Base-by-base conservation (phyloP, 1,140 invertebrate species). In the Ruditapes philippinarum region DNA sequence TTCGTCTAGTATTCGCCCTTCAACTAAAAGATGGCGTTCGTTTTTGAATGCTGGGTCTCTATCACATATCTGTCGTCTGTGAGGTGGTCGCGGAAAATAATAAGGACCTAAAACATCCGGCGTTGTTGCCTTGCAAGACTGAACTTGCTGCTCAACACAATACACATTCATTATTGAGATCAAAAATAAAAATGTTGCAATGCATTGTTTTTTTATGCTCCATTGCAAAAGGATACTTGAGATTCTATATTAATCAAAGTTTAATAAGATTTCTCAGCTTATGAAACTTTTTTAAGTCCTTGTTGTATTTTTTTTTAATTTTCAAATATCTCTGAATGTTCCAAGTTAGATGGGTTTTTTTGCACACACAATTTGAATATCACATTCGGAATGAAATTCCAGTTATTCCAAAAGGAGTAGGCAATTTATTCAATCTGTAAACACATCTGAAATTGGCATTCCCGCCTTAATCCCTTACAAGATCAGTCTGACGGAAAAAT, bases 91-190 rank as follows among this genome's bases (percentile, higher is more conserved):
- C 0, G 87, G 87, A 31, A 70, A 82, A 33, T 89, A 89, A 40
- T 89, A 89, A n/a, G 87, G 87, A 7, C 79, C 87, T 22, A 83
- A 78, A 12, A 82, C 68, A 62, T 83, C 79, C 9, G 79, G 49
- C 38, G 87, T 51, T 28, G 87, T 89, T 0, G 87, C 78, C 17
- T 74, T 89, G 81, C 87, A 89, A 51, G 60, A 45, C 22, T 68
- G n/a, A 4, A 22, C n/a, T 31, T 12, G 0, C 17, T 80, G 51
- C 33, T 42, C 9, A 17, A 65, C 57, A 28, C 31, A 38, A 11
- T 57, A 0, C 36, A 25, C 12, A 31, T 33, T 12, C 51, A 28
- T 38, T 36, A 40, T 31, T 5, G 17, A 62, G 19, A 36, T 62
- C 19, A 57, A 14, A 7, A 51, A 36, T 80, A 80, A 0, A n/a